A percentile compares a stretch with the other conserved stretches of the same genome.
phyloP scores from a whole-genome alignment of 2,888 invertebrate genomes.

The Thelaira solivaga region DNA sequence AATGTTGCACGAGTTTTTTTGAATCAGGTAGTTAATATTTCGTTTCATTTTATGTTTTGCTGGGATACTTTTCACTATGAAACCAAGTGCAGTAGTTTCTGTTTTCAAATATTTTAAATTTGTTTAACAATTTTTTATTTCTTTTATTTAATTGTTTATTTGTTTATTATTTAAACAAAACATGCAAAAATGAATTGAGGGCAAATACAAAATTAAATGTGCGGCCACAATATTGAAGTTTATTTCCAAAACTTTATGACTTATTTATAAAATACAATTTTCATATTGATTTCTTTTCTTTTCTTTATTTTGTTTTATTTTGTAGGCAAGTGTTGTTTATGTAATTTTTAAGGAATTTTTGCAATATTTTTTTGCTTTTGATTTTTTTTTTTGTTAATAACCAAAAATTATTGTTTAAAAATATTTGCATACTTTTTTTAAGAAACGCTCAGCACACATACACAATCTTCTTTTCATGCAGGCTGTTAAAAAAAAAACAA shows the following conservation, averaged over 20 bases:
- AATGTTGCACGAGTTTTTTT: too few relatives aligned
- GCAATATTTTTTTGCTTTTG: neutral
- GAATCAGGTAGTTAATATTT: too few relatives aligned
- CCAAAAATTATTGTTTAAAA: slow-evolving; percentile 1
- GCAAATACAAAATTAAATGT: slow-evolving; percentile 8
- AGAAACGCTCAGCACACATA: neutral
- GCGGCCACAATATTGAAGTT: neutral
- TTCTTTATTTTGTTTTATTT: too few relatives aligned
- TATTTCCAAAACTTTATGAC: slow-evolving; percentile 3
- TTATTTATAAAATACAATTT: too few relatives aligned
- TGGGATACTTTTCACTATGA: neutral
- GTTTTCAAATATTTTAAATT: neutral
- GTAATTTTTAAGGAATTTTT: neutral
- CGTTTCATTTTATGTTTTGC: too few relatives aligned
- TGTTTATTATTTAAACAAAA: slow-evolving; percentile 29
- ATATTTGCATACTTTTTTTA: slow-evolving; percentile 26
- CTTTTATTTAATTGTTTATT: slow-evolving; percentile 34
- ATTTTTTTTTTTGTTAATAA: neutral
- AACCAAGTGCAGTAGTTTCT: slow-evolving; percentile 26
- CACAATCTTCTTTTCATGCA: slow-evolving; percentile 20
- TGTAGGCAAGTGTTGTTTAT: neutral
- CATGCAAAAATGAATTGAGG: slow-evolving; percentile 9
- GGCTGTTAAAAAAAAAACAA: slow-evolving; percentile 4
- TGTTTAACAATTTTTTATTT: neutral
- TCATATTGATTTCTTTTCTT: too few relatives aligned